Evolutionary conservation across 2,113 vertebrate species (phyloP).

Genomic region (Okapia johnstoni): DNA sequence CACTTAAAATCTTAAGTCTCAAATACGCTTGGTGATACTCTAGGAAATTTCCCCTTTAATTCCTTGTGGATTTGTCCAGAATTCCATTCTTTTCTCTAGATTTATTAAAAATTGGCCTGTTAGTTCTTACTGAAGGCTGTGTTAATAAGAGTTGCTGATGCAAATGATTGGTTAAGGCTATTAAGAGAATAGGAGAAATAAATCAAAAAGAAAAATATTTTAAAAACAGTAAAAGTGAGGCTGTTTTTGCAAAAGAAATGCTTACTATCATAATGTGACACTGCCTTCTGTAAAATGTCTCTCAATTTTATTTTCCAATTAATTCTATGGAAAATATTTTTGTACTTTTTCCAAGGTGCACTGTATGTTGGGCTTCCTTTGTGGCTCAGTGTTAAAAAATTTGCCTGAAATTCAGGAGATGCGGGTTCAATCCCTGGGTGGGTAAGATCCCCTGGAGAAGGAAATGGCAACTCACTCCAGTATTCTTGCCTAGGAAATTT

Average conservation of each 20-base stretch:
- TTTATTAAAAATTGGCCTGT: slow-evolving; percentile 4
- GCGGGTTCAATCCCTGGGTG: background rate
- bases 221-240: background rate
- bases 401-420: background rate
- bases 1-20: background rate
- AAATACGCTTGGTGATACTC: background rate
- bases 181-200: background rate
- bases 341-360: background rate
- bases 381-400: background rate
- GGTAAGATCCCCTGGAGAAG: background rate
- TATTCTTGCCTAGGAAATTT: background rate
- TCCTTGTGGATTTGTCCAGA: background rate
- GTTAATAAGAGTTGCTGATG: background rate
- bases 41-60: background rate
- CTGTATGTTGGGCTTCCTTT: background rate
- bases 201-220: background rate
- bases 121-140: background rate
- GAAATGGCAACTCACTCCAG: background rate
- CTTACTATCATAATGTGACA: background rate
- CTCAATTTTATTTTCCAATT: background rate
- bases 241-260: background rate
- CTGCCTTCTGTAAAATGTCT: background rate
- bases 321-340: background rate
- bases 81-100: background rate
- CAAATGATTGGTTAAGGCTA: background rate